phyloP scores from a whole-genome alignment of 2,888 invertebrate genomes.

The Scrobipalpa atriplicella region DNA sequence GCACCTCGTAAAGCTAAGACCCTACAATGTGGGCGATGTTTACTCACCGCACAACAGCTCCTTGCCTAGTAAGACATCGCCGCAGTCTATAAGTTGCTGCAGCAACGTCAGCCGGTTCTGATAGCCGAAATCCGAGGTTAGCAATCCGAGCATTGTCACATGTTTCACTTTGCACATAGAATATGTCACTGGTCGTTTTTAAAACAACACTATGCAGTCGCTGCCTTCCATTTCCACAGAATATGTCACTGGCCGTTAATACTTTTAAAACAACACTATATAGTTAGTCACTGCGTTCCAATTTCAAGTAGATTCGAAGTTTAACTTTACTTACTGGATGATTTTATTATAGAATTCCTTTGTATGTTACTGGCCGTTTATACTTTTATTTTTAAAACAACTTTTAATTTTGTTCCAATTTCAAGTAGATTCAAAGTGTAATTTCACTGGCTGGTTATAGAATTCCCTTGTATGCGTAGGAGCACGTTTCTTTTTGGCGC shows the following conservation, averaged over 20 bases:
- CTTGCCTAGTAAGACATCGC: slow-evolving; percentile 66
- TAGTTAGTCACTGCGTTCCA: neutral
- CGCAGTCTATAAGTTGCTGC: slow-evolving; percentile 74
- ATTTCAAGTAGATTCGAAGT: neutral
- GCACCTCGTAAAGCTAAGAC: neutral
- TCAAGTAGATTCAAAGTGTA: neutral
- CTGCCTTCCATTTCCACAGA: neutral
- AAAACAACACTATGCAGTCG: neutral
- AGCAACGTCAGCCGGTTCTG: slow-evolving; percentile 69
- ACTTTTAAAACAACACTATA: neutral
- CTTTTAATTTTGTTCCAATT: slow-evolving; percentile 12
- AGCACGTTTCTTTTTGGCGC: slow-evolving; percentile 65
- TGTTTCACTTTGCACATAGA: slow-evolving; percentile 23
- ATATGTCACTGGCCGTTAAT: neutral
- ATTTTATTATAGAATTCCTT: neutral
- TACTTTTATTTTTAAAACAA: neutral
- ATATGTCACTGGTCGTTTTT: neutral
- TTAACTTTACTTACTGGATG: neutral
- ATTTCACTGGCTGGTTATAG: slow-evolving; percentile 14
- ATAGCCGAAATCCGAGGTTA: slow-evolving; percentile 71
- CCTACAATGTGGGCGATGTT: neutral
- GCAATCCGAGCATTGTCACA: slow-evolving; percentile 70
- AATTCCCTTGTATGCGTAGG: slow-evolving; percentile 6
- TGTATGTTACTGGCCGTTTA: neutral
- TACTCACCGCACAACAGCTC: slow-evolving; percentile 62